Evolutionary conservation across 2,113 vertebrate species (phyloP).

Genomic region (Cyrtonyx montezumae): DNA sequence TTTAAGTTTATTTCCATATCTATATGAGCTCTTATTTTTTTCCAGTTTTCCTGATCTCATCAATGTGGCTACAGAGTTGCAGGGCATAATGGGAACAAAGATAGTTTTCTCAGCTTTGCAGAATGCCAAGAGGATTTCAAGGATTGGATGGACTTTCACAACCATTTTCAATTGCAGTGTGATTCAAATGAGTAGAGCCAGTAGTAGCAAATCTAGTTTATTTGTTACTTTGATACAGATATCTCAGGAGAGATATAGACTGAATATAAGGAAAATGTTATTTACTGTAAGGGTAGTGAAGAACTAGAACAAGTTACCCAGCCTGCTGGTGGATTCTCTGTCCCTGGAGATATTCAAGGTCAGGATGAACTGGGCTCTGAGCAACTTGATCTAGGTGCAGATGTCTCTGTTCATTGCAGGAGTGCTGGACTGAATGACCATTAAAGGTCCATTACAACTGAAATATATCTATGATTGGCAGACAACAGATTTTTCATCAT

Average conservation of each 20-base stretch:
- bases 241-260: not conserved
- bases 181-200: not conserved
- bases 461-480: not conserved
- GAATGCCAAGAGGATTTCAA: not conserved
- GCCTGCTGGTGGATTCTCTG: no score
- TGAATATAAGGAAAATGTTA: no score
- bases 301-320: no score
- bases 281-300: no score
- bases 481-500: not conserved
- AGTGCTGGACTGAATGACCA: no score
- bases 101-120: not conserved
- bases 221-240: not conserved
- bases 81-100: not conserved
- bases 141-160: not conserved
- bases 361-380: no score
- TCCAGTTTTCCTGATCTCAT: not conserved
- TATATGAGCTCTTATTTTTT: not conserved
- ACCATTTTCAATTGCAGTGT: not conserved
- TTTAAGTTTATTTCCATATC: slow-evolving; percentile 11
- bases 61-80: not conserved
- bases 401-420: no score
- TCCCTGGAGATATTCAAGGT: no score
- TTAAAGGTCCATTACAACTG: no score
- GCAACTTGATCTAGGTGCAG: no score
- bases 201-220: not conserved